Evolutionary conservation across 2,888 invertebrate species (phyloP), one percentile per base, ranked within the genome.

Genomic region (Periphyllus acericola): DNA sequence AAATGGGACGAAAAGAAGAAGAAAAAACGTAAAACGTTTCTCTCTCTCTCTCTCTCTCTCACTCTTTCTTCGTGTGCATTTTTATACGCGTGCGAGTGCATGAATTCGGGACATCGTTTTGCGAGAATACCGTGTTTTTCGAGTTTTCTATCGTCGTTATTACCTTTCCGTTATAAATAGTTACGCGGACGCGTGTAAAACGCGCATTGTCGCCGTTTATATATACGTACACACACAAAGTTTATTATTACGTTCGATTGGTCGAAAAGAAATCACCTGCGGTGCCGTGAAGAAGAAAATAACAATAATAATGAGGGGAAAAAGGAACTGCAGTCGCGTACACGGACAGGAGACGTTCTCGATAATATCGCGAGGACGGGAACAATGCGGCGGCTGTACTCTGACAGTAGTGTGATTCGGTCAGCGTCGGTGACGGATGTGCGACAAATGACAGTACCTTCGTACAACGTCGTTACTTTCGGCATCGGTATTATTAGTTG

Each of bases 141-240:
- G 68, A 25, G 32, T 14, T 71, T 29, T 71, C 68, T 72, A 21
- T 72, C 32, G 34, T 72, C 11, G 19, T 19, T 68, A 29, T 68
- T 29, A 68, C 14, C 72, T 32, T 11, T 25, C 5, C 68, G 68
- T 68, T 46, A 46, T 14, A n/a, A n/a, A n/a, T 11, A 11, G 14
- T 68, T 68, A 68, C 11, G 29, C 11, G 29, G 25, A 68, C n/a
- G 68, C 72, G 34, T 34, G 72, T 17, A 32, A 32, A 72, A 72
- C 72, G 68, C 68, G 19, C 72, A 72, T 72, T 72, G 72, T 72
- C 72, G 34, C 72, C 72, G 72, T 72, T 72, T 72, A 34, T 34
- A 2, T 19, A 34, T 19, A 34, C 19, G 14, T 46, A 46, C 46
- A 46, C 11, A 68, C 68, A 25, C 60, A 60, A 19, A 25, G 21